Percentiles rank a stretch among this genome's conserved stretches.
phyloP scores from a whole-genome alignment of 2,113 vertebrate species.

The Alectura lathami region DNA sequence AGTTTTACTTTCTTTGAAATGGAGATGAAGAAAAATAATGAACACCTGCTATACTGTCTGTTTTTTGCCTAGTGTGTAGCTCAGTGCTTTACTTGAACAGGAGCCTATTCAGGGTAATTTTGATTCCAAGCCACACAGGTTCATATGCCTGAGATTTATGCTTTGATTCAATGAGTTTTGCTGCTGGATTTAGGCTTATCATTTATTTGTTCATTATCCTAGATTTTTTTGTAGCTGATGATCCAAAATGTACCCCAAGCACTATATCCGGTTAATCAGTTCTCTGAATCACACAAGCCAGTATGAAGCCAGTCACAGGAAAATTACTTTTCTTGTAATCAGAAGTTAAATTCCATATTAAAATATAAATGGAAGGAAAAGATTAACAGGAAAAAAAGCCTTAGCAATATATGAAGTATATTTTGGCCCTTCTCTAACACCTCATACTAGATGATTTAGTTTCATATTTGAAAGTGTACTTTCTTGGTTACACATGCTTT shows the following conservation, averaged over 20 bases:
- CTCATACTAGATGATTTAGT: neutral
- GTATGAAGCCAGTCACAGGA: neutral
- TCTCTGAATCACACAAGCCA: neutral
- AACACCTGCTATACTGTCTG: neutral
- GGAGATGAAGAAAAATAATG: neutral
- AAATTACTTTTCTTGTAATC: neutral
- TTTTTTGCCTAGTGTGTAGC: neutral
- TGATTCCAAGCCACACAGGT: neutral
- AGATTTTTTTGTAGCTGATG: neutral
- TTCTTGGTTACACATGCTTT: neutral
- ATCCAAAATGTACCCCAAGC: neutral
- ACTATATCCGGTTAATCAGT: neutral
- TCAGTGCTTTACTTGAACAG: neutral
- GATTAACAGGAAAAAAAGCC: neutral
- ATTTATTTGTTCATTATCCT: neutral
- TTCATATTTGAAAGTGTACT: neutral
- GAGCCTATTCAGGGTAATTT: neutral
- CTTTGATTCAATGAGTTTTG: neutral
- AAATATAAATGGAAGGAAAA: neutral
- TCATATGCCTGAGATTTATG: neutral
- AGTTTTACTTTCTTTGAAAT: neutral
- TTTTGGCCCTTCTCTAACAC: neutral
- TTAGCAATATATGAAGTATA: neutral
- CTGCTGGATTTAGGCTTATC: neutral
- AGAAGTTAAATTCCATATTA: neutral